Percentiles rank a stretch among this genome's conserved stretches.
Conservation (phyloP, 2,888 invertebrate species). For the Amphipoea lucens region DNA sequence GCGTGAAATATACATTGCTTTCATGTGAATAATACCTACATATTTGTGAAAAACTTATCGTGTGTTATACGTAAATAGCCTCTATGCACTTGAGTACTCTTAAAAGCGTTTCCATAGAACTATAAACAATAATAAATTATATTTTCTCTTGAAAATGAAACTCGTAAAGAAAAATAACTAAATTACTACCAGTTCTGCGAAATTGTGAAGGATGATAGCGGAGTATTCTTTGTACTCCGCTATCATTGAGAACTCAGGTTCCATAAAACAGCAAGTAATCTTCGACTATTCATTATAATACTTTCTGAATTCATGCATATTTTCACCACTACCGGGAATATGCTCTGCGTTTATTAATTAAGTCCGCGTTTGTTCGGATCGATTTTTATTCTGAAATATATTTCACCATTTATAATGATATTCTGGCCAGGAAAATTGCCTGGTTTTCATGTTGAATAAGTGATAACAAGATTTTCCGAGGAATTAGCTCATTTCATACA, state of each 20-base stretch:
- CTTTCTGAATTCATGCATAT: constrained; percentile 71
- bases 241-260: constrained; percentile 39
- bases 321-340: constrained; percentile 55
- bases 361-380: constrained; percentile 36
- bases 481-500: not conserved
- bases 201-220: not conserved
- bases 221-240: constrained; percentile 27
- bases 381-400: constrained; percentile 12
- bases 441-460: not conserved
- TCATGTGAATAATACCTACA: not conserved
- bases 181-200: not conserved
- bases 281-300: constrained; percentile 72
- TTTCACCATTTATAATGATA: not conserved
- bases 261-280: constrained; percentile 61
- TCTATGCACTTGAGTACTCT: not conserved
- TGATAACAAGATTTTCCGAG: not conserved
- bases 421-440: not conserved
- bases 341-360: constrained; percentile 57
- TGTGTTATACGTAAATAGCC: not conserved
- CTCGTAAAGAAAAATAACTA: not conserved
- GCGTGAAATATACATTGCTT: not conserved
- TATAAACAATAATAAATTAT: not conserved
- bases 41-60: not conserved
- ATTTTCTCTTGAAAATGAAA: not conserved
- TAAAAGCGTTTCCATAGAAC: not conserved